Percentiles rank a stretch among this genome's conserved stretches.
Evolutionary conservation across 2,888 invertebrate species (phyloP).

Genomic region (Achlya flavicornis): DNA sequence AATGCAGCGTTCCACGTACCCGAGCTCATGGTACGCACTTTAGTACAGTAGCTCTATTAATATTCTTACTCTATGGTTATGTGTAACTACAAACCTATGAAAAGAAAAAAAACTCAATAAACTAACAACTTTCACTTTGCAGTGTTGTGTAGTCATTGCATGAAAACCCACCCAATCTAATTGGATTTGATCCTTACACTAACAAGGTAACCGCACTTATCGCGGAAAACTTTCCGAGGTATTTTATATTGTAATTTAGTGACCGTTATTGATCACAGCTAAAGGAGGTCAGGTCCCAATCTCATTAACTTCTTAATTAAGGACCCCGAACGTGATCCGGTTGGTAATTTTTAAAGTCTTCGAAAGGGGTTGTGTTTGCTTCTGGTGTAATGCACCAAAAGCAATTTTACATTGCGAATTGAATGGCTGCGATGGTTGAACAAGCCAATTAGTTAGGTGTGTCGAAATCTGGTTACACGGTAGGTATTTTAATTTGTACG

Average conservation of each 20-base stretch:
- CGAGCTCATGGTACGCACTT: too few relatives aligned
- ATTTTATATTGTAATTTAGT: conserved; percentile 51
- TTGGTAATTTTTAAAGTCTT: conserved; percentile 50
- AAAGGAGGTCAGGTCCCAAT: conserved; percentile 59
- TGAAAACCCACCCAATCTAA: conserved; percentile 26
- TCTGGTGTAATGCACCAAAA: conserved; percentile 20
- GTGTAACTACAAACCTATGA: background rate
- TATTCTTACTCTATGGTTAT: too few relatives aligned
- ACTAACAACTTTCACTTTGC: conserved; percentile 9
- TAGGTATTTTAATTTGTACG: conserved; percentile 58
- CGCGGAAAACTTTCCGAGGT: conserved; percentile 25
- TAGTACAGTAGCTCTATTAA: too few relatives aligned
- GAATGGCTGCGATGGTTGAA: conserved; percentile 49
- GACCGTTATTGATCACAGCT: conserved; percentile 60
- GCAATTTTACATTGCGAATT: conserved; percentile 42
- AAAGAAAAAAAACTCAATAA: background rate
- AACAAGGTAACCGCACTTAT: conserved; percentile 44
- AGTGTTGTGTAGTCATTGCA: background rate
- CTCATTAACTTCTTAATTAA: conserved; percentile 80
- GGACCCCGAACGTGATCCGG: conserved; percentile 64
- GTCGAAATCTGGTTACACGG: conserved; percentile 57
- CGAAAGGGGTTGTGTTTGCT: background rate
- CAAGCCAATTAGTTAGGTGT: conserved; percentile 66
- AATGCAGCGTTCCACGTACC: too few relatives aligned
- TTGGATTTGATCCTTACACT: conserved; percentile 37